Percentiles rank a stretch among this genome's conserved stretches.
Evolutionary conservation across 2,113 vertebrate species (phyloP).

Genomic region (Gorsachius goisagi): DNA sequence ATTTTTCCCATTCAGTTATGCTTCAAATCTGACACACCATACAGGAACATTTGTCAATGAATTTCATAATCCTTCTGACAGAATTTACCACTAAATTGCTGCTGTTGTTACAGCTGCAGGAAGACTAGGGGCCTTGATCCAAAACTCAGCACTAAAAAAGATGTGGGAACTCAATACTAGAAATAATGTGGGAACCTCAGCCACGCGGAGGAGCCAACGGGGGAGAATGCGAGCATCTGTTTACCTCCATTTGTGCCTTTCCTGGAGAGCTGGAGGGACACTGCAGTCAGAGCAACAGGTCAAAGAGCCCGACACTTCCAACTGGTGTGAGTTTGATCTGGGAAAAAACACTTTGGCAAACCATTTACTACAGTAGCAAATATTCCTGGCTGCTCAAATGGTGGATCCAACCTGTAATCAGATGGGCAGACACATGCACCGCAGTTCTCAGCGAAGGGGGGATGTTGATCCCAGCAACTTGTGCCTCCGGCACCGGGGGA

Average conservation of each 20-base stretch:
- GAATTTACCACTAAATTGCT: conserved; percentile 54
- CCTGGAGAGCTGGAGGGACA: not conserved
- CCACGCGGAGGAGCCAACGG: not conserved
- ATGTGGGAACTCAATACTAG: conserved; percentile 34
- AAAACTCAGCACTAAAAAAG: conserved; percentile 40
- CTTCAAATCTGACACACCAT: conserved; percentile 1
- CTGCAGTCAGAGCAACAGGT: not conserved
- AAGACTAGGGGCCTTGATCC: conserved; percentile 33
- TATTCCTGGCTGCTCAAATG: not conserved
- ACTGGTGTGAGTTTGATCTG: not conserved
- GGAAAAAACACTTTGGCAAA: not conserved
- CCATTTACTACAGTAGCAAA: not conserved
- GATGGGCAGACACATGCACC: not conserved
- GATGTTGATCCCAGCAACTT: not conserved
- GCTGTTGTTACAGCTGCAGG: conserved; percentile 68
- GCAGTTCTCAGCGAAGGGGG: not conserved
- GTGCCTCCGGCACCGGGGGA: not conserved
- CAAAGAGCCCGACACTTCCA: not conserved
- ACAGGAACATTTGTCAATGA: conserved; percentile 45
- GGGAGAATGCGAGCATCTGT: not conserved
- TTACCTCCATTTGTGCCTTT: not conserved
- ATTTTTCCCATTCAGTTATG: conserved; percentile 5
- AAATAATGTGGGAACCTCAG: conserved; percentile 24
- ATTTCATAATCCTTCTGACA: conserved; percentile 62
- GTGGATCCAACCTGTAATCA: not conserved